Base-by-base conservation (phyloP, 2,113 vertebrate species). In the Taurulus bubalis region DNA sequence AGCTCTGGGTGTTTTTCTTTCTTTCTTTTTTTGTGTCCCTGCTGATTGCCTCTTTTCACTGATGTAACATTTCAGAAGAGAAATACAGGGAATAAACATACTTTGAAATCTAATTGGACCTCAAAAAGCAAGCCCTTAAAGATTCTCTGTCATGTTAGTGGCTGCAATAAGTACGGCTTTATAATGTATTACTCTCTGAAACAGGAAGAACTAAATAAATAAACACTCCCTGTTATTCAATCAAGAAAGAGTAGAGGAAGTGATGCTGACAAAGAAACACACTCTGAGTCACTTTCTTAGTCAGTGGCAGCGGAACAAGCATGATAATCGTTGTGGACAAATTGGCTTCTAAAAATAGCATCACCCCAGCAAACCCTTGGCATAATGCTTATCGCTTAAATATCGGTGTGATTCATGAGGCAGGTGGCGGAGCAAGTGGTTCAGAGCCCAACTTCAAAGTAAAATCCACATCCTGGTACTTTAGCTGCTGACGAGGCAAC, bases 281-380 rank as follows among this genome's bases (percentile, higher is more conserved):
- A 74, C 18, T 66, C 42, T 74, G 62, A 83, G 70, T 84, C 62
- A 73, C 67, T 79, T 53, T 77, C 34, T 63, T n/a, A 24, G 71
- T 84, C 71, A 53, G 65, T 49, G 36, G 76, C 73, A 86, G 60
- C 38, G 58, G 53, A 63, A 49, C 47, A 78, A 51, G 65, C 24
- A 59, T 11, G 11, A 71, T 55, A 79, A 90, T 77, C 90, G 66
- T 24, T 65, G 74, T 62, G 73, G 65, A 86, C 72, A 84, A 81
- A 80, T 56, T 79, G 72, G 20, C 32, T 62, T 77, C 85, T 72
- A 86, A 81, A 91, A 91, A 90, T 86, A 92, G 67, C 53, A 7
- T 66, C 64, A 72, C 66, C 80, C 30, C 62, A 83, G 53, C 16
- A 76, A 81, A 77, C 77, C 83, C 47, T 47, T 34, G 53, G 34